A percentile compares a stretch with the other conserved stretches of the same genome.
Evolutionary conservation across 2,797 vertebrate species (phyloP).

Genomic region (Lithobates pipiens): DNA sequence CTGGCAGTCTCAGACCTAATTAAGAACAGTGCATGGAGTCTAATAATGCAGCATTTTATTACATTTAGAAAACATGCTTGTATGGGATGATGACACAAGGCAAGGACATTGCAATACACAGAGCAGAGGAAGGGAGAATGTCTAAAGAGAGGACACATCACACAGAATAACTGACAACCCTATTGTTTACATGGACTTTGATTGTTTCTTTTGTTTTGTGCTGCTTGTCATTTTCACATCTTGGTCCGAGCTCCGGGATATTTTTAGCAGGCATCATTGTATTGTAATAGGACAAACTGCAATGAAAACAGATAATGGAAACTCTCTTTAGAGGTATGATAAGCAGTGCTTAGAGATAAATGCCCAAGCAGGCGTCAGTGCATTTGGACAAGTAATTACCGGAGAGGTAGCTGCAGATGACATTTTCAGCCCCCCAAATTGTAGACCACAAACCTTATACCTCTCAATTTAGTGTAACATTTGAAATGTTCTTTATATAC

Average conservation of each 20-base stretch:
- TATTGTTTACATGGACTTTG: slow-evolving; percentile 57
- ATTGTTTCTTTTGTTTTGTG: slow-evolving; percentile 54
- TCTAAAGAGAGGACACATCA: slow-evolving; percentile 52
- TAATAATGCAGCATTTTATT: slow-evolving; percentile 28
- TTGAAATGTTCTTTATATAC: slow-evolving; percentile 24
- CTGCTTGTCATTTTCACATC: slow-evolving; percentile 58
- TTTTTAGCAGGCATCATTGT: slow-evolving; percentile 56
- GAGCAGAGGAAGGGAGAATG: slow-evolving; percentile 40
- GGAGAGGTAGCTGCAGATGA: slow-evolving; percentile 28
- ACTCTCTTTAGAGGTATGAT: slow-evolving; percentile 54
- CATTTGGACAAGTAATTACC: slow-evolving; percentile 49
- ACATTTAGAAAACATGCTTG: slow-evolving; percentile 50
- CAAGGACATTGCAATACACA: slow-evolving; percentile 47
- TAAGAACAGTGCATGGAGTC: slow-evolving; percentile 35
- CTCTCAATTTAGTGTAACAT: slow-evolving; percentile 51
- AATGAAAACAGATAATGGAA: slow-evolving; percentile 56
- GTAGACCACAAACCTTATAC: slow-evolving; percentile 30
- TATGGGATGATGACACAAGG: slow-evolving; percentile 45
- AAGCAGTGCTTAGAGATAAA: slow-evolving; percentile 53
- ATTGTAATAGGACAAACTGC: slow-evolving; percentile 56
- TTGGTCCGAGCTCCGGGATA: slow-evolving; percentile 43
- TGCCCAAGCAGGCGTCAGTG: slow-evolving; percentile 47
- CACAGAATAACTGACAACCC: slow-evolving; percentile 52
- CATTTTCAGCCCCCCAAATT: slow-evolving; percentile 48
- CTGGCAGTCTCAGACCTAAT: slow-evolving; percentile 50